Evolutionary conservation across 1,140 invertebrate species (phyloP).

Genomic region (Venturia canescens): DNA sequence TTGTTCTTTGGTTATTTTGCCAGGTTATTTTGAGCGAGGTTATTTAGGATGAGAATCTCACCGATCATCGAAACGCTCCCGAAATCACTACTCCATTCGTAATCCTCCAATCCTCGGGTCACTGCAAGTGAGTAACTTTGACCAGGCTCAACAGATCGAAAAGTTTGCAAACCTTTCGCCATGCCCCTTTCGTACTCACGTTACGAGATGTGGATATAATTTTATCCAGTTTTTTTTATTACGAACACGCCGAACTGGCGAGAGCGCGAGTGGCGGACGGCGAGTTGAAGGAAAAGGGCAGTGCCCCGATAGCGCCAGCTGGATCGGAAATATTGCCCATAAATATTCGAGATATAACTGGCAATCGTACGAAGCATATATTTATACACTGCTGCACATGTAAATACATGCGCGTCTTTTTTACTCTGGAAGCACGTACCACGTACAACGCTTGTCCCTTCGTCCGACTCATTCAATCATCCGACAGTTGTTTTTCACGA

Average conservation of each 20-base stretch:
- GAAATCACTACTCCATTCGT: too few relatives aligned
- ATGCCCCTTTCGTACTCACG: conserved; percentile 33
- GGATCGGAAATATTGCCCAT: conserved; percentile 77
- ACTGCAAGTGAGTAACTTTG: too few relatives aligned
- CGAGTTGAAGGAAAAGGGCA: not conserved
- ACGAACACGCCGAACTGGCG: conserved; percentile 76
- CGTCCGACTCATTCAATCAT: not conserved
- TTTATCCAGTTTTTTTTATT: conserved; percentile 76
- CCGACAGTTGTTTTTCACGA: not conserved
- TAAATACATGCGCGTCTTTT: not conserved
- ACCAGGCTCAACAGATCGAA: conserved; percentile 70
- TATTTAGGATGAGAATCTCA: too few relatives aligned
- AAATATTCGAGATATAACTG: conserved; percentile 75
- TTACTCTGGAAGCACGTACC: not conserved
- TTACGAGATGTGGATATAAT: conserved; percentile 75
- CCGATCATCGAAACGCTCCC: too few relatives aligned
- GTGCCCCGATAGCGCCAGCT: conserved; percentile 74
- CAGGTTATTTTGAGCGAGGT: too few relatives aligned
- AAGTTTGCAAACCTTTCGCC: conserved; percentile 40
- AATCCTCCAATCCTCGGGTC: too few relatives aligned
- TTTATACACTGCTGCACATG: not conserved
- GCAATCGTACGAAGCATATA: conserved; percentile 13
- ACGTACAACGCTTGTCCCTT: not conserved
- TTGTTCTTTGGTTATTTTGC: too few relatives aligned
- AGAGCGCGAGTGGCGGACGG: conserved; percentile 50